These are phyloP conservation scores for Trissonchulus latispiculum DNA, from an alignment of 2,888 invertebrate species.

Conservation along the genomic window DNA sequence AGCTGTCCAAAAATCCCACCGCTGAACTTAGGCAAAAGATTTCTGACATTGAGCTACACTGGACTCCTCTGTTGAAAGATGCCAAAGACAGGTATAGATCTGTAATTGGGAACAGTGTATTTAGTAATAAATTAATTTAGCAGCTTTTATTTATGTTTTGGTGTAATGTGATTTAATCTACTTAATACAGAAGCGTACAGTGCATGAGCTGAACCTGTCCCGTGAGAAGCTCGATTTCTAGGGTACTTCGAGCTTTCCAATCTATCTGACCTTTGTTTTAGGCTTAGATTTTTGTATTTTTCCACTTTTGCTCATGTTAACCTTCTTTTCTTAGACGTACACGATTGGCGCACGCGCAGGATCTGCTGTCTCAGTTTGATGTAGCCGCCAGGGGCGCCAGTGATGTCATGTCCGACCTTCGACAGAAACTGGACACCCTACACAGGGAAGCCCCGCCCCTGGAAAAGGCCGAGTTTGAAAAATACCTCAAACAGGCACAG, in stretches of 20 bases:
- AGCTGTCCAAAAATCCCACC: slow-evolving; percentile 51
- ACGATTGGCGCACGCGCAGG: neutral
- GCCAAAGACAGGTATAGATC: slow-evolving; percentile 58
- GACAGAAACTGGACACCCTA: neutral
- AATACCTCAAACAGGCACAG: neutral
- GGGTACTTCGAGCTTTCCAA: too few relatives aligned
- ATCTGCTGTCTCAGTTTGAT: neutral
- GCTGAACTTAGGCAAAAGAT: slow-evolving; percentile 60
- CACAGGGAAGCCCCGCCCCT: neutral
- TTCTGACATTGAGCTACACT: slow-evolving; percentile 75
- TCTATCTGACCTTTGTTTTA: too few relatives aligned
- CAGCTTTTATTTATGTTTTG: neutral
- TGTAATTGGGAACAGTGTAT: slow-evolving; percentile 23
- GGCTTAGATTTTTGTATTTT: neutral
- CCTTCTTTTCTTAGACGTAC: neutral
- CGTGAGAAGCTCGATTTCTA: neutral
- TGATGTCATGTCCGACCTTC: neutral
- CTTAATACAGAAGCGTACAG: too few relatives aligned
- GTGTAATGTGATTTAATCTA: too few relatives aligned
- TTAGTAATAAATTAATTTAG: too few relatives aligned
- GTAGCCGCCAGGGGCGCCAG: neutral
- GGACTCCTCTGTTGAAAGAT: slow-evolving; percentile 81
- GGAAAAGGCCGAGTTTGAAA: neutral
- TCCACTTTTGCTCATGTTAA: neutral
- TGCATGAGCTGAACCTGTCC: too few relatives aligned